Evolutionary conservation across 1,140 invertebrate species (phyloP), one percentile per base, ranked within the genome.

Genomic region (Micrasema minimum): DNA sequence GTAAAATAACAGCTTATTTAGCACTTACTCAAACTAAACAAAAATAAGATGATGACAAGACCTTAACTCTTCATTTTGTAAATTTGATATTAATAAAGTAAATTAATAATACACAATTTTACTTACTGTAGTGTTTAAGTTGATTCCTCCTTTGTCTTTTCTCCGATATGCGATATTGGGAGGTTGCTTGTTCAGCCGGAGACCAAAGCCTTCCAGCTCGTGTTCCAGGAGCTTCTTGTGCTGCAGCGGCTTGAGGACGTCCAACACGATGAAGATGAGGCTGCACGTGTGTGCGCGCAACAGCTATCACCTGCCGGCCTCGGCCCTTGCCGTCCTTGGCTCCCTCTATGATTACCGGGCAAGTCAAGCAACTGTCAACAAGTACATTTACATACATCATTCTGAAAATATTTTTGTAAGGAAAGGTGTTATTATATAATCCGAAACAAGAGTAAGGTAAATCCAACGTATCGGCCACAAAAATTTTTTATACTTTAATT

Each of bases 291-390:
- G n/a, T 31, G 71, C 98, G 87, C 0, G 98, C 98, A 0, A 99
- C 98, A 23, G 98, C 98, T 80, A 99, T 99, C 4, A 99, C 98
- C 87, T 99, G 98, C 77, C 97, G 89, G 88, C 98, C 97, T 83
- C 97, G 84, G 86, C 97, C 97, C 85, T 99, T 99, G 41, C 95
- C 95, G 82, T 99, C 98, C 82, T 99, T 99, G n/a, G 98, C 98
- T 75, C 98, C 98, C 87, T 99, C 98, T 80, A 99, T 99, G 82
- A 99, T 99, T 86, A n/a, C 98, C 98, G 72, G 98, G 98, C 71
- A 99, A 88, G 91, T 99, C 98, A 2, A 99, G 85, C 22, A 99
- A 83, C 92, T 98, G 82, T 48, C 87, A 81, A 61, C 74, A 72
- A 64, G 14, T 31, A 31, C 7, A 31, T 31, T 31, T 7, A 31